These are phyloP conservation scores for Lepeophtheirus salmonis DNA, from an alignment of 1,140 invertebrate genomes.

Conservation along the genomic window DNA sequence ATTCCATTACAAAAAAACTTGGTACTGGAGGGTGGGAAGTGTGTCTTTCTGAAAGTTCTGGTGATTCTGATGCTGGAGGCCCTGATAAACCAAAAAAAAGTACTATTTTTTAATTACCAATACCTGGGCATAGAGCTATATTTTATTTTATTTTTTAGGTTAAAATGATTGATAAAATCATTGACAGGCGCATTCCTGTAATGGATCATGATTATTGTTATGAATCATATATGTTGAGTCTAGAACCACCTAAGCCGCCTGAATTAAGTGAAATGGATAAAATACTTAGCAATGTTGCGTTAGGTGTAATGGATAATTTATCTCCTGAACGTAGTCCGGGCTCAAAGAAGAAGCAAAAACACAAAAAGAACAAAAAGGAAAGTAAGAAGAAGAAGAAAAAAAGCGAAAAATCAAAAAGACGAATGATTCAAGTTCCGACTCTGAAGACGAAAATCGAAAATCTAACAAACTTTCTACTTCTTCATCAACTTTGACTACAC, in stretches of 20 bases:
- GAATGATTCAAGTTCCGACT: slow-evolving; percentile 10
- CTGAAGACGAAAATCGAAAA: background rate
- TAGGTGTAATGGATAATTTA: background rate
- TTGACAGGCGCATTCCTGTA: slow-evolving; percentile 1
- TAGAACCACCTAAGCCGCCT: background rate
- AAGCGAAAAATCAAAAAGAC: background rate
- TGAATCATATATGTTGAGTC: slow-evolving; percentile 2
- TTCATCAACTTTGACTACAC: background rate
- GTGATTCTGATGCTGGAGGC: background rate
- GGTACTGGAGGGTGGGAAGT: slow-evolving; percentile 5
- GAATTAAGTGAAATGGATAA: slow-evolving; percentile 18
- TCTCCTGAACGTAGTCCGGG: background rate
- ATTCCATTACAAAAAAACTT: background rate
- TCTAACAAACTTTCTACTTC: background rate
- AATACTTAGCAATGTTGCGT: slow-evolving; percentile 14
- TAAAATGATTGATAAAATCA: background rate
- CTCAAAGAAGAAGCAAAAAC: background rate
- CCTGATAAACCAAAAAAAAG: background rate
- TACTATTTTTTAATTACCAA: no score
- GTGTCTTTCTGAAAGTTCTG: background rate
- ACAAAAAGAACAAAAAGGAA: slow-evolving; percentile 16
- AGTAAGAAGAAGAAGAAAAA: slow-evolving; percentile 14
- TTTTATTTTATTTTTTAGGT: background rate
- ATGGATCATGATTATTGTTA: slow-evolving; percentile 17
- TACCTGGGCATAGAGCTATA: no score